Conservation (phyloP, 2,113 vertebrate genomes). For the Mastomys natalensis region DNA sequence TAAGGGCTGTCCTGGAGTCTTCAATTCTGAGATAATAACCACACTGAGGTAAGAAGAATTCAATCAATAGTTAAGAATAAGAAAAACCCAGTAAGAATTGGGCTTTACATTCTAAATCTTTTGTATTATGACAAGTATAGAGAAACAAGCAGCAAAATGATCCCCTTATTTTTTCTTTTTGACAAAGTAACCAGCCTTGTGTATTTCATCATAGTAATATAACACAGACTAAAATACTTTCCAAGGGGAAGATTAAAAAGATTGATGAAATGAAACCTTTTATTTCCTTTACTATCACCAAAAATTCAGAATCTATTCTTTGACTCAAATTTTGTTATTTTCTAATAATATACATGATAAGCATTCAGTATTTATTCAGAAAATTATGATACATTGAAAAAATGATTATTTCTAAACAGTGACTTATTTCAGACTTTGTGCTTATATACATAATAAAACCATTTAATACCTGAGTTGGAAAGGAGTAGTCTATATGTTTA, state of each 20-base stretch:
- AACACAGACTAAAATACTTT: background rate
- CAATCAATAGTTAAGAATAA: background rate
- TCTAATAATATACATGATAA: background rate
- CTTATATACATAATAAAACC: background rate
- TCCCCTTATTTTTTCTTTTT: background rate
- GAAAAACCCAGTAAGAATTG: background rate
- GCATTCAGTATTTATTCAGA: background rate
- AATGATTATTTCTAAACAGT: background rate
- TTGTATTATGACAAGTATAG: background rate
- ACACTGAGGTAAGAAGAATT: background rate
- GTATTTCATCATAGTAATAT: background rate
- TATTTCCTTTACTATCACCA: background rate
- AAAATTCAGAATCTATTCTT: slow-evolving; percentile 53
- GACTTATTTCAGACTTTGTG: background rate
- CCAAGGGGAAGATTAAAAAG: background rate
- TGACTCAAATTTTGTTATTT: slow-evolving; percentile 12
- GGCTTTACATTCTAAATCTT: background rate
- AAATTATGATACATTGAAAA: slow-evolving; percentile 10
- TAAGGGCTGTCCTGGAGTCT: background rate
- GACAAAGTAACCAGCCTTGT: background rate
- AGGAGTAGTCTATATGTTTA: background rate
- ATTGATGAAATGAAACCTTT: background rate
- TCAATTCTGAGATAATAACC: background rate
- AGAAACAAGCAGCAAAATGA: no score
- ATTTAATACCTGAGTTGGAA: slow-evolving; percentile 10